Percentiles rank a stretch among this genome's conserved stretches.
phyloP scores from a whole-genome alignment of 2,888 invertebrate species.

The Lycophotia porphyrea region DNA sequence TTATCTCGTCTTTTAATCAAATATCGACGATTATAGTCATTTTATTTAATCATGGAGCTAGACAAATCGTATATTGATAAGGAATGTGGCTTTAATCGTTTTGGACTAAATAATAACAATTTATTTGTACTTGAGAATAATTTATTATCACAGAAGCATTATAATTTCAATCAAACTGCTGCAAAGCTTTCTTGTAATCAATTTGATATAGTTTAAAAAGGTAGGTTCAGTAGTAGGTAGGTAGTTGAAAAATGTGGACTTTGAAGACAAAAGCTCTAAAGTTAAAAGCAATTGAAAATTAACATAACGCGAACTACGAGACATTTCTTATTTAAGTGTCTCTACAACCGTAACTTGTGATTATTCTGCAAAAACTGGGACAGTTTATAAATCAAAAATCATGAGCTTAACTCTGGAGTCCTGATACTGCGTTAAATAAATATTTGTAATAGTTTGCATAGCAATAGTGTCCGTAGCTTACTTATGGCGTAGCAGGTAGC shows the following conservation, averaged over 20 bases:
- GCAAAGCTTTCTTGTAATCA: not conserved
- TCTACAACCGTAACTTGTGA: no score
- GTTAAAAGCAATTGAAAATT: not conserved
- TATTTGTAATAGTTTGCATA: not conserved
- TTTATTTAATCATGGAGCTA: constrained; percentile 55
- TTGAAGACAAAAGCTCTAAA: not conserved
- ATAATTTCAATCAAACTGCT: constrained; percentile 18
- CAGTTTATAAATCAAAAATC: not conserved
- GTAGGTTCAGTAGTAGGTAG: no score
- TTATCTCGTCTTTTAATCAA: constrained; percentile 66
- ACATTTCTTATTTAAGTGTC: not conserved
- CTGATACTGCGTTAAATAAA: not conserved
- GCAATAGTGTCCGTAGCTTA: not conserved
- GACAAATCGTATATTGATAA: constrained; percentile 55
- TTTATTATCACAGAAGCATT: constrained; percentile 13
- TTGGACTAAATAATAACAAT: constrained; percentile 47
- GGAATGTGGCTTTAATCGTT: constrained; percentile 47
- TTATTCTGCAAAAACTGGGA: not conserved
- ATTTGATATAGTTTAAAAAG: not conserved
- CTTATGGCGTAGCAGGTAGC: not conserved
- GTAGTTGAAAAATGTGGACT: not conserved
- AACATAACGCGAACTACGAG: not conserved
- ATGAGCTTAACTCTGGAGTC: not conserved
- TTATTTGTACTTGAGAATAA: constrained; percentile 16
- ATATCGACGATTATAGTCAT: constrained; percentile 63